Conservation (phyloP, 2,888 invertebrate genomes). For the Sisyra nigra region DNA sequence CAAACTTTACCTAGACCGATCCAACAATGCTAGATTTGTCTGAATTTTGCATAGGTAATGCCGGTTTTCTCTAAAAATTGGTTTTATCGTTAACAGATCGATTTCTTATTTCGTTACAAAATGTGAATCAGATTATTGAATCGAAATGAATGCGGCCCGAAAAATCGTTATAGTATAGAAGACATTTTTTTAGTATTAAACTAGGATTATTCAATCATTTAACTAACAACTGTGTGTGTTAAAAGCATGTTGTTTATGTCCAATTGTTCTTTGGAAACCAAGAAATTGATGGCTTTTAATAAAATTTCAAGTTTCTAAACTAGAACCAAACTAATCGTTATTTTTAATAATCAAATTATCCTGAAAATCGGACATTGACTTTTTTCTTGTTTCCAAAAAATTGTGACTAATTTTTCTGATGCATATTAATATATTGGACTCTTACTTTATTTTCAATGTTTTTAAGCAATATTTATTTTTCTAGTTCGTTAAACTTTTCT, state of each 20-base stretch:
- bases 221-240: too few relatives aligned
- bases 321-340: too few relatives aligned
- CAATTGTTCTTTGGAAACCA: too few relatives aligned
- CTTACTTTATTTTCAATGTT: constrained; percentile 20
- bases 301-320: too few relatives aligned
- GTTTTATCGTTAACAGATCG: neutral
- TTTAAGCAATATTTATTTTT: constrained; percentile 19
- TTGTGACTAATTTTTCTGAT: constrained; percentile 4
- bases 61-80: neutral
- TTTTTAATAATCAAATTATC: too few relatives aligned
- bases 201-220: neutral
- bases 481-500: constrained; percentile 29
- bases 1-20: too few relatives aligned
- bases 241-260: too few relatives aligned
- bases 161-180: neutral
- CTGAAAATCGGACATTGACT: too few relatives aligned
- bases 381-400: constrained; percentile 5
- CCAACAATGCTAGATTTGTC: too few relatives aligned
- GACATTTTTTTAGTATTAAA: too few relatives aligned
- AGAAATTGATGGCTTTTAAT: too few relatives aligned
- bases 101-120: neutral
- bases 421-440: neutral
- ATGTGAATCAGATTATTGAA: neutral
- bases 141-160: neutral
- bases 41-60: too few relatives aligned